A percentile compares a stretch with the other conserved stretches of the same genome.
Evolutionary conservation across 2,797 vertebrate species (phyloP).

Genomic region (Crocidura indochinensis): DNA sequence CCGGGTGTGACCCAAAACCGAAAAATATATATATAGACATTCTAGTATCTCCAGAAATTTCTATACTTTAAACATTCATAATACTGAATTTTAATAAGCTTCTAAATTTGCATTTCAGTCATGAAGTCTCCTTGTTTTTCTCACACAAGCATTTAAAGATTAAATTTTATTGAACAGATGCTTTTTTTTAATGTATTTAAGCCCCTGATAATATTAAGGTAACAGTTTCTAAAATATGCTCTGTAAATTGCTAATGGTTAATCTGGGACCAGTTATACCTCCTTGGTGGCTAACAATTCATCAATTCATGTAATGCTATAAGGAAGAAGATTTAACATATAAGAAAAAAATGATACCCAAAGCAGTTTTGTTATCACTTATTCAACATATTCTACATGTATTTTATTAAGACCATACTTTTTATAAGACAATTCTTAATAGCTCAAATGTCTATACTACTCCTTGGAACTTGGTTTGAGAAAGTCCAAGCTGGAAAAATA

Average conservation of each 20-base stretch:
- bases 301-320: neutral
- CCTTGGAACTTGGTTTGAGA: neutral
- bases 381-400: neutral
- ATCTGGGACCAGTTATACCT: slow-evolving; percentile 2
- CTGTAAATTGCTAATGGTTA: slow-evolving; percentile 35
- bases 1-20: too few relatives aligned
- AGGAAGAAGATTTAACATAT: neutral
- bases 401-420: neutral
- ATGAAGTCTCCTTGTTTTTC: slow-evolving; percentile 8
- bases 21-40: neutral
- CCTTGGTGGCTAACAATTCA: neutral
- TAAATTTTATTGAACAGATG: neutral
- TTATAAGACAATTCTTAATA: neutral
- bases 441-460: neutral
- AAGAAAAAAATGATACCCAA: neutral
- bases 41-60: neutral
- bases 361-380: neutral
- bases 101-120: neutral
- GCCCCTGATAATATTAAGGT: slow-evolving; percentile 9
- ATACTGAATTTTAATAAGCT: neutral
- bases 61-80: slow-evolving; percentile 15
- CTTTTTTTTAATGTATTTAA: slow-evolving; percentile 30
- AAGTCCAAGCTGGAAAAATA: slow-evolving; percentile 1
- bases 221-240: slow-evolving; percentile 49
- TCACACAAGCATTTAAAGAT: slow-evolving; percentile 3